These are phyloP conservation scores for Notodonta dromedarius DNA, from an alignment of 2,888 invertebrate species.

Conservation along the genomic window DNA sequence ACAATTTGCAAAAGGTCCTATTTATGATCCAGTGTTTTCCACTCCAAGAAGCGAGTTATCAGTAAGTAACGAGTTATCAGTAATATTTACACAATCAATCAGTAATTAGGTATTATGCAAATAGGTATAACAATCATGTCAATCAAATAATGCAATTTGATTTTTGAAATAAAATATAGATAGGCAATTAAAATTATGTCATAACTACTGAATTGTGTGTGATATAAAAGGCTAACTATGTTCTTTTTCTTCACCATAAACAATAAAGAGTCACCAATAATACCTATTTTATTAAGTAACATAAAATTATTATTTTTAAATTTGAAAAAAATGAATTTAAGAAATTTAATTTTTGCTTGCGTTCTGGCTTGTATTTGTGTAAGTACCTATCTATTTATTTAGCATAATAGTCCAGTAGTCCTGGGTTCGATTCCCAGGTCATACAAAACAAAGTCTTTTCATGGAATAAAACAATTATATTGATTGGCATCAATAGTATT, in stretches of 20 bases:
- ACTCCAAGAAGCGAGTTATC: no score
- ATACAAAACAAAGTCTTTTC: background rate
- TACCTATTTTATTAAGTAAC: no score
- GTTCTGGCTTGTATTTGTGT: background rate
- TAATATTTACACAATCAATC: no score
- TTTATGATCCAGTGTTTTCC: no score
- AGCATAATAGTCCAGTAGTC: background rate
- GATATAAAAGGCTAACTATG: slow-evolving; percentile 17
- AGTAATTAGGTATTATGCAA: no score
- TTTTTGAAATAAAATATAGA: background rate
- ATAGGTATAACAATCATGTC: background rate
- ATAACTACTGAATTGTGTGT: background rate
- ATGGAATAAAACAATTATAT: background rate
- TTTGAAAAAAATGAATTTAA: background rate
- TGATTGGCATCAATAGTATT: no score
- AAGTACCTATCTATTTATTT: background rate
- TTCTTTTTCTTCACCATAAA: background rate
- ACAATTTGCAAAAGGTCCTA: no score
- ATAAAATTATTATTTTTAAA: background rate
- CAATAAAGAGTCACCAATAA: background rate
- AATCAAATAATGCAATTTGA: background rate
- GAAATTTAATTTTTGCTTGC: background rate
- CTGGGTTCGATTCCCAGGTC: background rate
- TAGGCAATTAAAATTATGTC: background rate
- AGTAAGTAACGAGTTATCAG: no score